These are phyloP conservation scores for Rhynchopsitta pachyrhyncha DNA, from an alignment of 2,113 vertebrate species.

Conservation along the genomic window DNA sequence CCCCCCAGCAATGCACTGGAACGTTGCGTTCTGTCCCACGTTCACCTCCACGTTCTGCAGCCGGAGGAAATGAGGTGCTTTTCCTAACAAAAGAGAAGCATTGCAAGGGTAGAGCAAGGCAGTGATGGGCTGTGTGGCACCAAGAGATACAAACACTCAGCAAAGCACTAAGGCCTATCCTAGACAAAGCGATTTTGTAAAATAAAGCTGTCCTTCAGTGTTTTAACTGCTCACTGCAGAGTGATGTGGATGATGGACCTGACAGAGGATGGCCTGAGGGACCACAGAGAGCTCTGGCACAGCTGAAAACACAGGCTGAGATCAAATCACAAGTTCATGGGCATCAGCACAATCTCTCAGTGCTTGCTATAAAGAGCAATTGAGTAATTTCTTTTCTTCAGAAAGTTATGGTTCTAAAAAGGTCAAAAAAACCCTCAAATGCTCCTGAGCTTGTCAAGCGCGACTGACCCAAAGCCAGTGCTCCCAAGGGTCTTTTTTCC, in stretches of 20 bases:
- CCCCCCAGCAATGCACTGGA: conserved; percentile 94
- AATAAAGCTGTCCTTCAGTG: background rate
- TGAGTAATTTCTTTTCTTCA: background rate
- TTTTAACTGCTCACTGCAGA: background rate
- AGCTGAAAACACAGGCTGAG: background rate
- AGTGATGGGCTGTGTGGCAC: background rate
- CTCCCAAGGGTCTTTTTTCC: background rate
- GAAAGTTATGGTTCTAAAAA: background rate
- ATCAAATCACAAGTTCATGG: background rate
- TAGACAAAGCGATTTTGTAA: background rate
- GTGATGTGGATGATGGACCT: background rate
- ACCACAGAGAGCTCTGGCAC: background rate
- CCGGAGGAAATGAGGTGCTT: conserved; percentile 95
- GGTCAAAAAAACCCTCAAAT: background rate
- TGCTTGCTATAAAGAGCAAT: background rate
- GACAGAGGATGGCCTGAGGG: background rate
- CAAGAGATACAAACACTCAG: background rate
- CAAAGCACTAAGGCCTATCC: background rate
- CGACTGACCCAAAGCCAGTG: background rate
- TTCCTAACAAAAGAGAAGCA: conserved; percentile 77
- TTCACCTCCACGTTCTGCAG: conserved; percentile 98
- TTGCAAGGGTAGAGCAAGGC: background rate
- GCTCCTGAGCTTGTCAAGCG: background rate
- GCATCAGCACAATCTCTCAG: background rate
- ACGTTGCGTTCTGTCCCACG: conserved; percentile 94